phyloP scores from a whole-genome alignment of 1,140 invertebrate genomes.

The Oncopodura yosiiana region DNA sequence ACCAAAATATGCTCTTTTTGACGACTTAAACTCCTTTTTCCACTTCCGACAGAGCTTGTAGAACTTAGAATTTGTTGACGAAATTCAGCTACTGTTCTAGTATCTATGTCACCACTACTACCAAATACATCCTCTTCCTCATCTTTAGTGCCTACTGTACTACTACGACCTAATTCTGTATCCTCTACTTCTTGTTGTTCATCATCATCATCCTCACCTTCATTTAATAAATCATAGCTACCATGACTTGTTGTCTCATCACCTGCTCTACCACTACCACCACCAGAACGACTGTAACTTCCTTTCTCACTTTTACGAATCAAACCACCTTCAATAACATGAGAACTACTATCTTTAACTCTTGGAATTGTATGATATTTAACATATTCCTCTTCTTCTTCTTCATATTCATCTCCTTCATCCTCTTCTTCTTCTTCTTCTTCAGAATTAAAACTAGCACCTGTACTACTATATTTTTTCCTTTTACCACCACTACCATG shows the following conservation, averaged over 20 bases:
- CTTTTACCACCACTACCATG: no score
- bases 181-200: slow-evolving; percentile 1
- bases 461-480: no score
- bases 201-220: slow-evolving; percentile 5
- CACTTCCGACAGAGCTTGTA: neutral
- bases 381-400: slow-evolving; percentile 10
- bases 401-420: neutral
- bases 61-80: no score
- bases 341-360: neutral
- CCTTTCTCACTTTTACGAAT: neutral
- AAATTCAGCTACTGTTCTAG: neutral
- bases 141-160: neutral
- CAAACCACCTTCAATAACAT: slow-evolving; percentile 12
- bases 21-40: slow-evolving; percentile 7
- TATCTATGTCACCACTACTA: neutral
- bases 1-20: slow-evolving; percentile 20
- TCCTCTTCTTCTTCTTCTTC: slow-evolving; percentile 13
- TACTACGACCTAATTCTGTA: neutral
- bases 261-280: slow-evolving; percentile 3
- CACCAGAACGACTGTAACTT: neutral
- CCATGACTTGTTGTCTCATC: slow-evolving; percentile 29
- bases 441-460: neutral
- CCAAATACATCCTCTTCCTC: neutral
- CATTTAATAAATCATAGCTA: slow-evolving; percentile 29
- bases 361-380: slow-evolving; percentile 19